Evolutionary conservation across 2,888 invertebrate species (phyloP).

Genomic region (Tridacna crocea): DNA sequence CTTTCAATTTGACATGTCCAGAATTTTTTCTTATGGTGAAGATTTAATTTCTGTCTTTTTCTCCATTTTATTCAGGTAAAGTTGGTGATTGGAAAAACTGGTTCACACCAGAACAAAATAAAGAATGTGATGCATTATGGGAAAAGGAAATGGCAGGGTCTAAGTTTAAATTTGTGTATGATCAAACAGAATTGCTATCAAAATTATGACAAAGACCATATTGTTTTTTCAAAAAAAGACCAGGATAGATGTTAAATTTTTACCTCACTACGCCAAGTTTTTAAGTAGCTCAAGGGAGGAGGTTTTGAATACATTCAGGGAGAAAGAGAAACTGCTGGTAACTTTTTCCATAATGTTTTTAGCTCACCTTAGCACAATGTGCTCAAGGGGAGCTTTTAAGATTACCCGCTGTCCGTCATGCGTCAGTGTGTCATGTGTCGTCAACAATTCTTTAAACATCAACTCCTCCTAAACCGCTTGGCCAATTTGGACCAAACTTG

Average conservation of each 20-base stretch:
- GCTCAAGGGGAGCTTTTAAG: no score
- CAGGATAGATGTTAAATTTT: not conserved
- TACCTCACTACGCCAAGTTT: not conserved
- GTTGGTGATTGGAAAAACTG: slow-evolving; percentile 10
- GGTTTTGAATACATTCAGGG: not conserved
- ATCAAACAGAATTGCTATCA: not conserved
- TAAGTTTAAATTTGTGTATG: slow-evolving; percentile 10
- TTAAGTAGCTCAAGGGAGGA: not conserved
- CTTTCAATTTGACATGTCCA: no score
- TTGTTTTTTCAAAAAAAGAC: not conserved
- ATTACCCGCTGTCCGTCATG: no score
- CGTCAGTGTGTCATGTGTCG: no score
- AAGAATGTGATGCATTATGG: slow-evolving; percentile 9
- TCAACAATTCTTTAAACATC: no score
- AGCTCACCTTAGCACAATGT: no score
- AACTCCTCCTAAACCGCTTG: no score
- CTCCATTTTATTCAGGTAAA: not conserved
- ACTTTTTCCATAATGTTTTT: not conserved
- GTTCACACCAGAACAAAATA: slow-evolving; percentile 6
- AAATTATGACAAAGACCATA: not conserved
- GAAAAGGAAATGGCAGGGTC: slow-evolving; percentile 1
- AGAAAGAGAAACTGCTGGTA: not conserved
- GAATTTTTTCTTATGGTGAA: not conserved
- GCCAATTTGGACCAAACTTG: no score
- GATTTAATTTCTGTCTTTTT: not conserved